phyloP scores from a whole-genome alignment of 1,140 invertebrate genomes.

The Drosophila sturtevanti region DNA sequence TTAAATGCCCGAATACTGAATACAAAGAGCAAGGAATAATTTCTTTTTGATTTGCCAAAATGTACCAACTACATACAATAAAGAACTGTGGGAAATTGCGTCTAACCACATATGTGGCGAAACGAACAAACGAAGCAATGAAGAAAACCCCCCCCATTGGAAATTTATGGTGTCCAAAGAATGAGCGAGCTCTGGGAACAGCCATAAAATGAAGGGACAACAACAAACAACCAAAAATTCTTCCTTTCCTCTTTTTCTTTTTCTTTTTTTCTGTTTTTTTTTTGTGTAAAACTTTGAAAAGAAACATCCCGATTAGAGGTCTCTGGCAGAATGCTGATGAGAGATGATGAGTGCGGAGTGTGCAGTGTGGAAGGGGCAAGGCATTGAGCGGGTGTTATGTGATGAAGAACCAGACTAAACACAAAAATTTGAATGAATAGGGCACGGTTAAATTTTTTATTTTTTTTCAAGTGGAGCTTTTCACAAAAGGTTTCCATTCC shows the following conservation, averaged over 20 bases:
- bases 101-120: slow-evolving; percentile 54
- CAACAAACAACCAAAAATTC: slow-evolving; percentile 51
- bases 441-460: background rate
- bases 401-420: background rate
- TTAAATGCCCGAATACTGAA: slow-evolving; percentile 4
- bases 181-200: slow-evolving; percentile 19
- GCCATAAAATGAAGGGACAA: slow-evolving; percentile 34
- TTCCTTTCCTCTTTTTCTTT: background rate
- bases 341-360: background rate
- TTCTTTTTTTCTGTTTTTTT: background rate
- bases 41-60: slow-evolving; percentile 51
- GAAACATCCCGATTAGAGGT: slow-evolving; percentile 30
- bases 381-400: background rate
- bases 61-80: background rate
- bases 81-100: slow-evolving; percentile 56
- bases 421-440: slow-evolving; percentile 16
- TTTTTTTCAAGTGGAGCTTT: background rate
- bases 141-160: background rate
- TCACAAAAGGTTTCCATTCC: slow-evolving; percentile 39
- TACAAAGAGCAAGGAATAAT: slow-evolving; percentile 51
- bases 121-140: background rate
- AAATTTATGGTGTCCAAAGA: slow-evolving; percentile 38
- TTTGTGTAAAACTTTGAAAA: slow-evolving; percentile 34
- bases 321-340: slow-evolving; percentile 4
- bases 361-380: background rate